These are phyloP conservation scores for Arbacia lixula DNA, from an alignment of 53 echinoderm and acorn worm genomes.

Conservation along the genomic window DNA sequence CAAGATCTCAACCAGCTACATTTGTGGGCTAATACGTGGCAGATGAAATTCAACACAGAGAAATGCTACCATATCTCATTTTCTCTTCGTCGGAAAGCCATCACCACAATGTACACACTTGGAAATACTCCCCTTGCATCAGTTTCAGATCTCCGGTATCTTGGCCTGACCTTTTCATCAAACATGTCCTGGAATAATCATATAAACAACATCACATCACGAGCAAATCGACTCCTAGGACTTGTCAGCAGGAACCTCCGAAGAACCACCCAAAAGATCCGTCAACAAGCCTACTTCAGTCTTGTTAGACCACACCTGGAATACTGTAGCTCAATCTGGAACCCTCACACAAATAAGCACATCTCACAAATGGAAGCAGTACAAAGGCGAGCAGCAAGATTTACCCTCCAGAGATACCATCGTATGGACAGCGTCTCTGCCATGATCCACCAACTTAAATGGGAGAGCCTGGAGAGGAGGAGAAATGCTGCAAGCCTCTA, in stretches of 20 bases:
- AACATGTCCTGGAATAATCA: slow-evolving; percentile 39
- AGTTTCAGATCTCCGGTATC: slow-evolving; percentile 37
- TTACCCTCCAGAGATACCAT: slow-evolving; percentile 12
- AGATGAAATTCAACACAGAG: slow-evolving; percentile 65
- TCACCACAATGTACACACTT: slow-evolving; percentile 17
- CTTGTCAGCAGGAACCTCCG: slow-evolving; percentile 46
- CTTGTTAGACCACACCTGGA: too few relatives aligned
- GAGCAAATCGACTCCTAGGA: slow-evolving; percentile 49
- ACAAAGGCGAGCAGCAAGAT: slow-evolving; percentile 29
- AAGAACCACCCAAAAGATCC: background rate
- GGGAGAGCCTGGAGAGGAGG: slow-evolving; percentile 24
- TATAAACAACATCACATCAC: slow-evolving; percentile 40
- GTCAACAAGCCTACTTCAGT: slow-evolving; percentile 29
- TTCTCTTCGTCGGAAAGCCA: too few relatives aligned
- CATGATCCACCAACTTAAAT: slow-evolving; percentile 16
- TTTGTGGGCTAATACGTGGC: slow-evolving; percentile 55
- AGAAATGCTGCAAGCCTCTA: slow-evolving; percentile 12
- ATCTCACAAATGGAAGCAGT: slow-evolving; percentile 39
- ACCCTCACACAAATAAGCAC: slow-evolving; percentile 6
- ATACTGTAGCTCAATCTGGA: slow-evolving; percentile 42
- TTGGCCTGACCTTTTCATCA: slow-evolving; percentile 30
- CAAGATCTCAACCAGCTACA: too few relatives aligned
- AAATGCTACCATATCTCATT: slow-evolving; percentile 54
- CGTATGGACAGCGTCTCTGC: slow-evolving; percentile 22
- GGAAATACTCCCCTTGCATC: background rate